phyloP scores from a whole-genome alignment of 2,797 vertebrate species.

The Bryconaethiops microstoma region DNA sequence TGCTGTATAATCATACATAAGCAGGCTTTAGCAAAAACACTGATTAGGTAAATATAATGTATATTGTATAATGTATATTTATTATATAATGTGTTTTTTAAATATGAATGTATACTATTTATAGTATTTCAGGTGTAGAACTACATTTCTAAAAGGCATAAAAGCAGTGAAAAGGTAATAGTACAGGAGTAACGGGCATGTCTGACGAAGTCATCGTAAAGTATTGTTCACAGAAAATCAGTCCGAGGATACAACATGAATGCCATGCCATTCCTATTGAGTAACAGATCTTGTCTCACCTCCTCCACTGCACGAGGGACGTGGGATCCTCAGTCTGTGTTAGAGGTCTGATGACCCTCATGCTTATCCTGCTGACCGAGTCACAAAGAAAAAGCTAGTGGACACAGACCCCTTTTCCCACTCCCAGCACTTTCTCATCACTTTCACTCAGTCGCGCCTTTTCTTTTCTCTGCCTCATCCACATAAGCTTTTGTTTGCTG shows the following conservation, averaged over 20 bases:
- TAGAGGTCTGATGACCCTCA: conserved; percentile 52
- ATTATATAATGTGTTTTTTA: too few species aligned
- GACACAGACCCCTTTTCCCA: conserved; percentile 8
- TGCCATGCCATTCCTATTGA: neutral
- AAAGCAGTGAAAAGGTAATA: neutral
- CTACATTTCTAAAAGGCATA: neutral
- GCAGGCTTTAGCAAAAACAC: neutral
- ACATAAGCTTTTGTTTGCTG: conserved; percentile 60
- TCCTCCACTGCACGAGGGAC: neutral
- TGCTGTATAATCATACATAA: neutral
- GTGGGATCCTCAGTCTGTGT: conserved; percentile 34
- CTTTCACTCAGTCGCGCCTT: conserved; percentile 58
- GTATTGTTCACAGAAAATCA: neutral
- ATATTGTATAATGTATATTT: too few species aligned
- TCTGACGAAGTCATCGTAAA: neutral
- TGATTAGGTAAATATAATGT: neutral
- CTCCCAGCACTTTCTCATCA: conserved; percentile 58
- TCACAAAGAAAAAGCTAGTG: neutral
- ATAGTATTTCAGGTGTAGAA: neutral
- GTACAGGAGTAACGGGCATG: too few species aligned
- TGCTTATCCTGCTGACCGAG: conserved; percentile 28
- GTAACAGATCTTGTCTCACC: neutral
- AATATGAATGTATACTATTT: too few species aligned
- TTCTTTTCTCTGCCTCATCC: conserved; percentile 44
- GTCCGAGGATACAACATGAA: conserved; percentile 2